phyloP scores from a whole-genome alignment of 2,797 vertebrate species.

The Prionace glauca region DNA sequence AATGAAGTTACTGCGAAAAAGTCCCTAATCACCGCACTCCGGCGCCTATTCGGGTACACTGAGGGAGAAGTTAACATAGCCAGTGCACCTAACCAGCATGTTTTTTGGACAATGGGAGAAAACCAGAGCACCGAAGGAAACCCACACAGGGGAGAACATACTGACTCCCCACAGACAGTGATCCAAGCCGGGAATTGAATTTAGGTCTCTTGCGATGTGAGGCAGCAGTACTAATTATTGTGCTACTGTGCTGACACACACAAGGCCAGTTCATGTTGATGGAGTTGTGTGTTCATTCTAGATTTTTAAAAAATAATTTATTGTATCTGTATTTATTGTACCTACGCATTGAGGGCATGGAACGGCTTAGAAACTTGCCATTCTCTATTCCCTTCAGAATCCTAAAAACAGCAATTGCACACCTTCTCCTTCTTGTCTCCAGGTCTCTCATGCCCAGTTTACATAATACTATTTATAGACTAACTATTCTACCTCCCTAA shows the following conservation, averaged over 20 bases:
- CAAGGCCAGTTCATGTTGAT: background rate
- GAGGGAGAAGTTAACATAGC: too few species aligned
- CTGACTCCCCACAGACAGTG: too few species aligned
- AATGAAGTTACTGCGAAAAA: too few species aligned
- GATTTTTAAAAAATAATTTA: background rate
- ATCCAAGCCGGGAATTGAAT: too few species aligned
- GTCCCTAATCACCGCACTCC: too few species aligned
- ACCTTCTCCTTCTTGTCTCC: background rate
- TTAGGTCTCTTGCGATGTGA: too few species aligned
- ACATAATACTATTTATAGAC: background rate
- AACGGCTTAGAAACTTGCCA: background rate
- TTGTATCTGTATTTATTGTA: background rate
- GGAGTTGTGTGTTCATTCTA: background rate
- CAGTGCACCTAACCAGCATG: too few species aligned
- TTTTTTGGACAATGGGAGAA: too few species aligned
- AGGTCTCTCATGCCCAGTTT: background rate
- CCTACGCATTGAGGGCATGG: background rate
- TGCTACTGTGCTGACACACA: background rate
- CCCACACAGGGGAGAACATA: too few species aligned
- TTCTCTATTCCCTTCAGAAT: background rate
- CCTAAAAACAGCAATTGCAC: background rate
- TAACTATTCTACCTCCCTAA: background rate
- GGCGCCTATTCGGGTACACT: too few species aligned
- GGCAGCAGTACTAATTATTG: too few species aligned
- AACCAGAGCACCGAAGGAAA: too few species aligned